Conservation (phyloP, 2,888 invertebrate genomes). For the Chirona hameri region DNA sequence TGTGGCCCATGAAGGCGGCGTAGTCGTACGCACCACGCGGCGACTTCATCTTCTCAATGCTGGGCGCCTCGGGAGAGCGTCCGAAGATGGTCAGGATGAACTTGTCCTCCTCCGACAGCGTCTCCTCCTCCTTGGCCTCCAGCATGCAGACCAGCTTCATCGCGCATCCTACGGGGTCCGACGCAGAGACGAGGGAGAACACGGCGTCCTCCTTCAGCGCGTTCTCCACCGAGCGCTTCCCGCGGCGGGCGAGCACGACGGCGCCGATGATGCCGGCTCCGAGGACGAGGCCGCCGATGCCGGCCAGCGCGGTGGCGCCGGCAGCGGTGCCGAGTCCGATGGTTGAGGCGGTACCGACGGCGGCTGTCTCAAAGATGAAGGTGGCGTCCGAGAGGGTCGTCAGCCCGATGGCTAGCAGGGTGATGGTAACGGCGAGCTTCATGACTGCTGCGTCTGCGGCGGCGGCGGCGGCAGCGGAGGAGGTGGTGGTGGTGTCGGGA, state of each 20-base stretch:
- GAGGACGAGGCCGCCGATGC: not conserved
- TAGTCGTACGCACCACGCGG: not conserved
- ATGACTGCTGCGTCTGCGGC: too few species aligned
- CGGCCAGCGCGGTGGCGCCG: too few species aligned
- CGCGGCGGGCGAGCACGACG: not conserved
- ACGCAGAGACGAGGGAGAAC: not conserved
- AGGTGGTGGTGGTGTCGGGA: too few species aligned
- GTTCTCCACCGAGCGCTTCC: not conserved
- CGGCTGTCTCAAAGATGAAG: too few species aligned
- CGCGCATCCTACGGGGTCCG: not conserved
- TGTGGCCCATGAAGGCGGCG: too few species aligned
- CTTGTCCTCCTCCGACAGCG: not conserved
- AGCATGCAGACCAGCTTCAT: constrained; percentile 11
- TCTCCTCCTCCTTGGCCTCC: not conserved
- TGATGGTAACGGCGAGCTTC: too few species aligned
- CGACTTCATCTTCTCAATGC: not conserved
- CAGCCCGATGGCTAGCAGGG: too few species aligned
- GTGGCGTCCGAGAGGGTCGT: too few species aligned
- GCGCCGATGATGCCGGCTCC: constrained; percentile 5
- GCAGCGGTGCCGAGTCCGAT: too few species aligned
- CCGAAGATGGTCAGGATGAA: not conserved
- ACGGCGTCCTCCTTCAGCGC: not conserved
- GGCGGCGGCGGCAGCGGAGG: too few species aligned
- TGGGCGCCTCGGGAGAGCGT: not conserved
- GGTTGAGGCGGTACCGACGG: too few species aligned